Conservation (phyloP, 2,888 invertebrate species). For the Melangyna quadrimaculata region DNA sequence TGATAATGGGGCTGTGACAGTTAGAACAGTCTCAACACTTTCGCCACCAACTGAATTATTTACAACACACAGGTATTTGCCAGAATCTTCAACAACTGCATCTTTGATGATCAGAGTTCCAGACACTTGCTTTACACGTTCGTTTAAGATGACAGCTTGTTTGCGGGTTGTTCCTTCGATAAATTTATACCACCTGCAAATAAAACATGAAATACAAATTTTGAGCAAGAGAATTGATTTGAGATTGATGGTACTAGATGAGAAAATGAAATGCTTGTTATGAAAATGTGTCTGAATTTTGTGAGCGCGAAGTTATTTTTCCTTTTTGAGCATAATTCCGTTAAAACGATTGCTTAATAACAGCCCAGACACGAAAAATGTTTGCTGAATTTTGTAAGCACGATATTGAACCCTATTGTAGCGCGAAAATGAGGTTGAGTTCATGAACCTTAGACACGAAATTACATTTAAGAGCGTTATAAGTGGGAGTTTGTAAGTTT, state of each 20-base stretch:
- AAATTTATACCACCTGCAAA: slow-evolving; percentile 96
- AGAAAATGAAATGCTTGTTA: slow-evolving; percentile 66
- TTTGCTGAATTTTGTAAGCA: not conserved
- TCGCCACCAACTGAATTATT: slow-evolving; percentile 97
- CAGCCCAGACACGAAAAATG: not conserved
- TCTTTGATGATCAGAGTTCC: slow-evolving; percentile 96
- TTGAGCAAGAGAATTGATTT: not conserved
- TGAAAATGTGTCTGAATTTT: slow-evolving; percentile 8
- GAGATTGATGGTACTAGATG: not conserved
- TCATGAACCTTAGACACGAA: not conserved
- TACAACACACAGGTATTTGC: slow-evolving; percentile 96
- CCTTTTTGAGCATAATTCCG: not conserved
- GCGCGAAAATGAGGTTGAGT: not conserved
- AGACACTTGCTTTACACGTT: slow-evolving; percentile 94
- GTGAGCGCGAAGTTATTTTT: slow-evolving; percentile 4
- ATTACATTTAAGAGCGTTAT: too few relatives aligned
- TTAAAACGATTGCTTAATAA: not conserved
- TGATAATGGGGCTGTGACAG: slow-evolving; percentile 94
- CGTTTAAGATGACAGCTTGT: slow-evolving; percentile 93
- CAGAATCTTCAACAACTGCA: slow-evolving; percentile 95
- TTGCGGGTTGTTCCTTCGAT: slow-evolving; percentile 92
- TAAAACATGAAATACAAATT: slow-evolving; percentile 37
- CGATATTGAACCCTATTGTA: not conserved
- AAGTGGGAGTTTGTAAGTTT: too few relatives aligned
- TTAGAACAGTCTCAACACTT: slow-evolving; percentile 94